These are phyloP conservation scores for Coendou prehensilis DNA, from an alignment of 2,797 vertebrate species.

Conservation along the genomic window DNA sequence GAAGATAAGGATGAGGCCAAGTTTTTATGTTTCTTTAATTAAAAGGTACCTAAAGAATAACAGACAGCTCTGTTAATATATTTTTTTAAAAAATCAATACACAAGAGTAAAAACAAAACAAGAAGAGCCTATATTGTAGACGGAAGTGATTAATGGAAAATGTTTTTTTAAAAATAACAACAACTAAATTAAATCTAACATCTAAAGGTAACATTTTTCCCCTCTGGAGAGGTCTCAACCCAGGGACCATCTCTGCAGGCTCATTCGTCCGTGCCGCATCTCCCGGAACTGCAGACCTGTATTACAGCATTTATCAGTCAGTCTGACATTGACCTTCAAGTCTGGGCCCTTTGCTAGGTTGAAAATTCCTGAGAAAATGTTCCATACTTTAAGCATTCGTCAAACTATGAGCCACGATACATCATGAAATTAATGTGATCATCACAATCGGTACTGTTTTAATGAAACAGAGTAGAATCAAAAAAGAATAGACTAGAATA, in stretches of 20 bases:
- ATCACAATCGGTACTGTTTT: not conserved
- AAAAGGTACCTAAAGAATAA: conserved; percentile 53
- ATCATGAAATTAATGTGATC: not conserved
- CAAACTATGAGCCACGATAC: not conserved
- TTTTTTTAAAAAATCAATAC: not conserved
- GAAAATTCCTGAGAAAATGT: not conserved
- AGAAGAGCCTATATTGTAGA: not conserved
- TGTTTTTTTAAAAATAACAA: not conserved
- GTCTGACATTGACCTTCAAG: accelerated
- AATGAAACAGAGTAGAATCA: not conserved
- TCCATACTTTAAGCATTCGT: not conserved
- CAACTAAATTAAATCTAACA: not conserved
- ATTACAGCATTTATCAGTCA: accelerated
- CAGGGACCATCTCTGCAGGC: not conserved
- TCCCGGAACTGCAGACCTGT: accelerated
- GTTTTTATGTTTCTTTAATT: conserved; percentile 23
- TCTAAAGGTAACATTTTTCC: not conserved
- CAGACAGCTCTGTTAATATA: conserved; percentile 1
- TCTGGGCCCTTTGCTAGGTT: not conserved
- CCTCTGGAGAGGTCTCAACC: not conserved
- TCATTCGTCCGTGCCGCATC: accelerated
- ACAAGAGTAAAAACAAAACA: not conserved
- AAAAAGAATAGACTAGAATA: not conserved
- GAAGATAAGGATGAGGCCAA: not conserved
- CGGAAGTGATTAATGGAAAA: not conserved